These are phyloP conservation scores for Microtus agrestis DNA, from an alignment of 2,797 vertebrate species.

Conservation along the genomic window DNA sequence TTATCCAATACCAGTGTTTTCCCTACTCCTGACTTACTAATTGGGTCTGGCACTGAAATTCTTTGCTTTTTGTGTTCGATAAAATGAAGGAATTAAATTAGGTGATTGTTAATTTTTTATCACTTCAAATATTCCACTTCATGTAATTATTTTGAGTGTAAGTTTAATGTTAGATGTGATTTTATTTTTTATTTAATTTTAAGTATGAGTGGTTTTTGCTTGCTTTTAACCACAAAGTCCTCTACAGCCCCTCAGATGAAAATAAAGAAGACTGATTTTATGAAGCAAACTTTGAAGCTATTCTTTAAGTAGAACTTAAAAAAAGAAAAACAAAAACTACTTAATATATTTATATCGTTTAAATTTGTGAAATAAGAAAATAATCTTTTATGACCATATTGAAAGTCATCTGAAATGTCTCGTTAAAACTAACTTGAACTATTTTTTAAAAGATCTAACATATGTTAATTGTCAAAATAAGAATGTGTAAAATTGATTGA, in stretches of 20 bases:
- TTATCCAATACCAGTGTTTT: neutral
- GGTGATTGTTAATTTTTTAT: neutral
- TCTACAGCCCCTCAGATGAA: neutral
- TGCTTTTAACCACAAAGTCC: neutral
- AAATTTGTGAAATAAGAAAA: slow-evolving; percentile 57
- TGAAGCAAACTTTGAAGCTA: slow-evolving; percentile 28
- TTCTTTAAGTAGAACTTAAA: slow-evolving; percentile 26
- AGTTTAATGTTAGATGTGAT: slow-evolving; percentile 22
- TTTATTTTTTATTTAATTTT: slow-evolving; percentile 18
- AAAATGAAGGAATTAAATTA: slow-evolving; percentile 50
- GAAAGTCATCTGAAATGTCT: slow-evolving; percentile 52
- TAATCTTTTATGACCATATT: slow-evolving; percentile 59
- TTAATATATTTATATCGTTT: slow-evolving; percentile 60
- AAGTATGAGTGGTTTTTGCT: neutral
- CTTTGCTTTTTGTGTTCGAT: slow-evolving; percentile 29
- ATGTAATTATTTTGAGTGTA: slow-evolving; percentile 48
- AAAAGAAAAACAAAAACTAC: neutral
- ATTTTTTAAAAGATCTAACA: slow-evolving; percentile 63
- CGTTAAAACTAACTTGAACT: slow-evolving; percentile 50
- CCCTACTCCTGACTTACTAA: slow-evolving; percentile 12
- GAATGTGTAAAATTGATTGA: slow-evolving; percentile 32
- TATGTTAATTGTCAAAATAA: slow-evolving; percentile 63
- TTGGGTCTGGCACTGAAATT: slow-evolving; percentile 5
- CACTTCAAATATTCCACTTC: slow-evolving; percentile 27
- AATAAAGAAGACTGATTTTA: slow-evolving; percentile 50